Evolutionary conservation across 2,113 vertebrate species (phyloP).

Genomic region (Prochilodus magdalenae): DNA sequence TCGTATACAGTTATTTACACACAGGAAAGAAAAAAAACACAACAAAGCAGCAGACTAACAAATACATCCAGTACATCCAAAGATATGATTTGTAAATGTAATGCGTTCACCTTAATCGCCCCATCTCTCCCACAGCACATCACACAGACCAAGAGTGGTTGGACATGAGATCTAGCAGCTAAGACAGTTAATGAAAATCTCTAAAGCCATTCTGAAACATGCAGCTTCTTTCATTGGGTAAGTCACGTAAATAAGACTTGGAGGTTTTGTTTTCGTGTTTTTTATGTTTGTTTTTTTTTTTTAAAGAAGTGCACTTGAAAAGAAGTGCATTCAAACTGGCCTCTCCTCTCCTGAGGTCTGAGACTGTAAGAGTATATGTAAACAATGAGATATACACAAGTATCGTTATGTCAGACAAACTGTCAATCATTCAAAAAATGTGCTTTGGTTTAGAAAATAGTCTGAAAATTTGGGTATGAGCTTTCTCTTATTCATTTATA

Average conservation of each 20-base stretch:
- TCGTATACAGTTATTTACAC: slow-evolving; percentile 51
- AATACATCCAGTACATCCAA: slow-evolving; percentile 2
- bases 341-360: slow-evolving; percentile 90
- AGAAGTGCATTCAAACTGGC: slow-evolving; percentile 76
- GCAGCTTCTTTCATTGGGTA: slow-evolving; percentile 33
- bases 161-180: slow-evolving; percentile 19
- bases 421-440: slow-evolving; percentile 86
- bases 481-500: slow-evolving; percentile 75
- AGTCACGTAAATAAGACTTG: not conserved
- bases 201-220: slow-evolving; percentile 36
- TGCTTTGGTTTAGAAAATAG: slow-evolving; percentile 98
- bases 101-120: slow-evolving; percentile 7
- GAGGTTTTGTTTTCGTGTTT: not conserved
- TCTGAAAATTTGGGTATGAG: slow-evolving; percentile 92
- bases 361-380: slow-evolving; percentile 92
- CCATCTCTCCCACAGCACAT: not conserved
- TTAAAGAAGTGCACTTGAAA: slow-evolving; percentile 15
- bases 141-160: slow-evolving; percentile 29
- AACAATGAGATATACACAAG: slow-evolving; percentile 94
- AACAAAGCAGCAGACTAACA: slow-evolving; percentile 51
- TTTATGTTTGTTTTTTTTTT: not conserved
- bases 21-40: not conserved
- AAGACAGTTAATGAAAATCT: not conserved
- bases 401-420: slow-evolving; percentile 82
- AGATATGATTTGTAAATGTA: slow-evolving; percentile 30